A percentile compares a stretch with the other conserved stretches of the same genome.
Conservation (phyloP, 2,888 invertebrate species). For the Epinotia brunnichana region DNA sequence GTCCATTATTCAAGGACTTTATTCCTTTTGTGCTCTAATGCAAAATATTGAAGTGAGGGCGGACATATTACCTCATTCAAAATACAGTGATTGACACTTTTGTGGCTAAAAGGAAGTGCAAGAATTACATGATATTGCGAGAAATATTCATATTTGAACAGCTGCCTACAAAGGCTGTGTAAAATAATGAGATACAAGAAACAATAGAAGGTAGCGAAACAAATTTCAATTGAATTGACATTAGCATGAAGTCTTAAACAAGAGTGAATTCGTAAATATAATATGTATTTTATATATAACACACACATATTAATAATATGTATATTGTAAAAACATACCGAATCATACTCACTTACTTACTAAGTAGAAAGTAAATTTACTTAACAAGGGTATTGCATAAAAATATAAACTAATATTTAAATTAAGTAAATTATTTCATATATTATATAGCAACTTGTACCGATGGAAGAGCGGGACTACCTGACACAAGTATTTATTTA, state of each 20-base stretch:
- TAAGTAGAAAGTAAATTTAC: too few relatives aligned
- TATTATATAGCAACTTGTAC: too few relatives aligned
- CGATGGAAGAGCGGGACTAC: too few relatives aligned
- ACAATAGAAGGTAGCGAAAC: not conserved
- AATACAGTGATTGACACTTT: slow-evolving; percentile 73
- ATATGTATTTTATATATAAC: too few relatives aligned
- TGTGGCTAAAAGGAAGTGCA: slow-evolving; percentile 38
- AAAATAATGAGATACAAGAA: slow-evolving; percentile 2
- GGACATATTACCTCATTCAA: slow-evolving; percentile 66
- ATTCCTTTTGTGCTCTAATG: slow-evolving; percentile 26
- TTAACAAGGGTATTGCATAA: too few relatives aligned
- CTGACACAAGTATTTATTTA: too few relatives aligned
- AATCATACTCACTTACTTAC: too few relatives aligned
- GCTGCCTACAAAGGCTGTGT: slow-evolving; percentile 4
- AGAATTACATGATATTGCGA: slow-evolving; percentile 53
- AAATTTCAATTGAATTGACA: not conserved
- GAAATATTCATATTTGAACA: slow-evolving; percentile 44
- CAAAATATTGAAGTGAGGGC: slow-evolving; percentile 63
- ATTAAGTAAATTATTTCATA: too few relatives aligned
- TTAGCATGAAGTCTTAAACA: not conserved
- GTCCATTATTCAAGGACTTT: slow-evolving; percentile 14
- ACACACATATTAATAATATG: not conserved
- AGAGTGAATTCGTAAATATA: not conserved
- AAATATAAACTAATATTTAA: too few relatives aligned
- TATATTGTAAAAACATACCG: too few relatives aligned